Conservation (phyloP, 2,797 vertebrate genomes). For the Sebastes steindachneri region DNA sequence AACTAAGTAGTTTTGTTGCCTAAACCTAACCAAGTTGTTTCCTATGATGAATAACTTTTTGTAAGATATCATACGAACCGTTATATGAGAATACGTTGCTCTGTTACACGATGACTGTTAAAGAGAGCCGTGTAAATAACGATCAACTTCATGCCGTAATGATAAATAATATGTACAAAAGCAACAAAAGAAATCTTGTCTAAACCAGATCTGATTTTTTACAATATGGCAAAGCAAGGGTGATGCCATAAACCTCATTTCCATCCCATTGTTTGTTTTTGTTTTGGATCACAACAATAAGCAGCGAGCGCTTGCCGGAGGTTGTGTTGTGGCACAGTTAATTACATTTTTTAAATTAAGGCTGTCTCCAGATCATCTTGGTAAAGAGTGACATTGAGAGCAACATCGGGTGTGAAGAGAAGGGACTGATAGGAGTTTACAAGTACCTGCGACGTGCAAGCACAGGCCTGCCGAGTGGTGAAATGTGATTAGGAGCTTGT, state of each 20-base stretch:
- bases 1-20: no score
- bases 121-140: neutral
- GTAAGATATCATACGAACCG: no score
- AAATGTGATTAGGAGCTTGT: slow-evolving; percentile 83
- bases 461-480: slow-evolving; percentile 84
- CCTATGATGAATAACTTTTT: no score
- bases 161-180: neutral
- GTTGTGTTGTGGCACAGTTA: slow-evolving; percentile 78
- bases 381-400: slow-evolving; percentile 87
- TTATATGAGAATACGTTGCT: neutral
- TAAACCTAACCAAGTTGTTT: no score
- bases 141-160: neutral
- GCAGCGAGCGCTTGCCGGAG: slow-evolving; percentile 57
- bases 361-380: slow-evolving; percentile 79
- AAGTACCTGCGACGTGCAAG: slow-evolving; percentile 89
- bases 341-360: slow-evolving; percentile 89
- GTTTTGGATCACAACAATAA: slow-evolving; percentile 61
- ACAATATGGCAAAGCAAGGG: neutral
- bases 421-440: slow-evolving; percentile 88
- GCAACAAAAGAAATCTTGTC: neutral
- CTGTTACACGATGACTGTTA: neutral
- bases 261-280: slow-evolving; percentile 64
- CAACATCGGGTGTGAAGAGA: slow-evolving; percentile 87
- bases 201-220: slow-evolving; percentile 26
- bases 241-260: slow-evolving; percentile 43